Conservation (phyloP, 2,888 invertebrate species). For the Pilophorus perplexus region DNA sequence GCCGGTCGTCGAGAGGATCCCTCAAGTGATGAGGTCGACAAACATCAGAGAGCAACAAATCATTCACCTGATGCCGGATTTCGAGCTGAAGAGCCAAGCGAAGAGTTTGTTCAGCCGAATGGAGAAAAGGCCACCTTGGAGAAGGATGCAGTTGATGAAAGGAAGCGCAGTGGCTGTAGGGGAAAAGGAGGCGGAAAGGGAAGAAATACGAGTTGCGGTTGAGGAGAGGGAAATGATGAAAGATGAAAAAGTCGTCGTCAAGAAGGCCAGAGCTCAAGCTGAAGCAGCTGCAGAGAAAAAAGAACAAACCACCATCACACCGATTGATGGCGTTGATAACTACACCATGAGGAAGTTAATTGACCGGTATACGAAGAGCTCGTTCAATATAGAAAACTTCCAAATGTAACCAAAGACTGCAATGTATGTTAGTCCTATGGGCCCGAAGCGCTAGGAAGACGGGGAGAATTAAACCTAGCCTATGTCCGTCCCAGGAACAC, state of each 20-base stretch:
- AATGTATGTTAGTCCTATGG: no score
- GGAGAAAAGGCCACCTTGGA: slow-evolving; percentile 28
- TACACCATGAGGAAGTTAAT: slow-evolving; percentile 33
- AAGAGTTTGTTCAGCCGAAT: slow-evolving; percentile 22
- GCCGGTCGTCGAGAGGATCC: slow-evolving; percentile 4
- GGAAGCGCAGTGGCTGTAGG: slow-evolving; percentile 8
- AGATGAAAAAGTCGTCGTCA: slow-evolving; percentile 14
- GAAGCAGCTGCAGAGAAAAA: slow-evolving; percentile 21
- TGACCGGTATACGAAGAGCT: slow-evolving; percentile 21
- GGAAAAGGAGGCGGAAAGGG: slow-evolving; percentile 9
- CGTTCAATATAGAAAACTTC: slow-evolving; percentile 35
- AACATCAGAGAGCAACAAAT: slow-evolving; percentile 26
- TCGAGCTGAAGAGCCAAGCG: slow-evolving; percentile 33
- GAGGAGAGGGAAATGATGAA: slow-evolving; percentile 27
- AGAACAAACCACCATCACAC: slow-evolving; percentile 8
- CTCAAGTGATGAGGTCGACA: slow-evolving; percentile 7
- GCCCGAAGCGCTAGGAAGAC: no score
- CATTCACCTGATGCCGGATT: slow-evolving; percentile 34
- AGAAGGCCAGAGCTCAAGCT: slow-evolving; percentile 24
- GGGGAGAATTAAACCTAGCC: no score
- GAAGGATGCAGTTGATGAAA: slow-evolving; percentile 34
- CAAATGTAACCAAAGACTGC: no score
- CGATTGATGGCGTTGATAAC: slow-evolving; percentile 32
- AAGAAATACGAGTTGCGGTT: slow-evolving; percentile 5
- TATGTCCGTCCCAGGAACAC: no score